phyloP scores from a whole-genome alignment of 2,888 invertebrate genomes.

The Zygaena filipendulae region DNA sequence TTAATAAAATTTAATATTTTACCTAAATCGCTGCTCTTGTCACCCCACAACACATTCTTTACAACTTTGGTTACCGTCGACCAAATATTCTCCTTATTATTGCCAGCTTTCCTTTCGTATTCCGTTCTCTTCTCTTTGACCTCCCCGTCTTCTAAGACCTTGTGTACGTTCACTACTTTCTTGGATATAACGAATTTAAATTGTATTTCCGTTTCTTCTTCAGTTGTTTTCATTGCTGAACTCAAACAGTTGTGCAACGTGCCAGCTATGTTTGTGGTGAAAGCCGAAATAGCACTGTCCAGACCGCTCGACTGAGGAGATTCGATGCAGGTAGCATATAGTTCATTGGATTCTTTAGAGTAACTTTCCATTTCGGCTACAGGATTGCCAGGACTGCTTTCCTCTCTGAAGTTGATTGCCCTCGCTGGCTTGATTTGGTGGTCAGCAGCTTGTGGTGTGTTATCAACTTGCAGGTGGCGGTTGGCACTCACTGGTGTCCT shows the following conservation, averaged over 20 bases:
- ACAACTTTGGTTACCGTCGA: slow-evolving; percentile 50
- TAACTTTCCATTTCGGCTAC: slow-evolving; percentile 29
- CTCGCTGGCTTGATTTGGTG: slow-evolving; percentile 40
- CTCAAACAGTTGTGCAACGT: slow-evolving; percentile 47
- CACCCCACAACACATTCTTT: slow-evolving; percentile 55
- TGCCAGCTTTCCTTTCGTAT: slow-evolving; percentile 24
- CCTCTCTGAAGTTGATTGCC: slow-evolving; percentile 59
- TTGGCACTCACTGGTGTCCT: slow-evolving; percentile 35
- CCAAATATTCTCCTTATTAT: slow-evolving; percentile 54
- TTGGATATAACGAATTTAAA: slow-evolving; percentile 58
- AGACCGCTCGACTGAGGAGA: slow-evolving; percentile 27
- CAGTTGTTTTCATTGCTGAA: slow-evolving; percentile 38
- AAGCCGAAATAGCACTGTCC: slow-evolving; percentile 38
- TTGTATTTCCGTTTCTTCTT: slow-evolving; percentile 57
- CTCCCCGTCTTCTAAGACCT: slow-evolving; percentile 27
- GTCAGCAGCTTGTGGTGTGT: slow-evolving; percentile 44
- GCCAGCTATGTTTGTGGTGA: slow-evolving; percentile 48
- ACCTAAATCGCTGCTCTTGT: too few relatives aligned
- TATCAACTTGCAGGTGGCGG: slow-evolving; percentile 27
- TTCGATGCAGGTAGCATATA: slow-evolving; percentile 44
- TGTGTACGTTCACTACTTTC: slow-evolving; percentile 46
- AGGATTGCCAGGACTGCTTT: too few relatives aligned
- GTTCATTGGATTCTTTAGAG: slow-evolving; percentile 45
- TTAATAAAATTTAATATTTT: too few relatives aligned
- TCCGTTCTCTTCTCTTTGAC: slow-evolving; percentile 25